These are phyloP conservation scores for Dicranocentrus wangi DNA, from an alignment of 2,888 invertebrate species.

Conservation along the genomic window DNA sequence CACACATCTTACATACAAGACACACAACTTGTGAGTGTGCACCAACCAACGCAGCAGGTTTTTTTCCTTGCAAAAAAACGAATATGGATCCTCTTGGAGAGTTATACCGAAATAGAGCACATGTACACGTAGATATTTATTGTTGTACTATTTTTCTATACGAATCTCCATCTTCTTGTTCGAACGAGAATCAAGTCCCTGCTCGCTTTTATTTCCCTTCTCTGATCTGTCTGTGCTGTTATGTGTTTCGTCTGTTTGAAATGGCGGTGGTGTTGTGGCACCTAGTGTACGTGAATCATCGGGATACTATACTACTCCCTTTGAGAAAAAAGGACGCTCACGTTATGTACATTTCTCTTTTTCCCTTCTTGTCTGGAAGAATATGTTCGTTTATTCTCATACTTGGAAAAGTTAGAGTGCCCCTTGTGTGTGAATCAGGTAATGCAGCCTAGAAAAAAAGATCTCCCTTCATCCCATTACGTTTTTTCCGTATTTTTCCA, in stretches of 20 bases:
- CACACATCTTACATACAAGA: constrained; percentile 1
- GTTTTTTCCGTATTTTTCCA: constrained; percentile 6
- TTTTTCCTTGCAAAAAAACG: constrained; percentile 6
- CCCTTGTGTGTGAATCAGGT: too few relatives aligned
- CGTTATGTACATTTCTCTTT: too few relatives aligned
- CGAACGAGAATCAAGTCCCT: constrained; percentile 36
- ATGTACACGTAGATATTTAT: constrained; percentile 24
- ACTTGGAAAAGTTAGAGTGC: too few relatives aligned
- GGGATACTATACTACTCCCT: too few relatives aligned
- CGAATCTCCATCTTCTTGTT: constrained; percentile 34
- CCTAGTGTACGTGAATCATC: too few relatives aligned
- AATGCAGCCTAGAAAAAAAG: not conserved
- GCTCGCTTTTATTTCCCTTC: constrained; percentile 18
- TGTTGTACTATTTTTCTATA: constrained; percentile 27
- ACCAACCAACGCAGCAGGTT: constrained; percentile 53
- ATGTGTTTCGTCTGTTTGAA: too few relatives aligned
- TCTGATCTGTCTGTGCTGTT: constrained; percentile 4
- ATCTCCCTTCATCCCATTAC: not conserved
- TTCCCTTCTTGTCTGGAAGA: too few relatives aligned
- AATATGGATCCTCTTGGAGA: too few relatives aligned
- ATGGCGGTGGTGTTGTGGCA: too few relatives aligned
- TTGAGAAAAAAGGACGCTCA: too few relatives aligned
- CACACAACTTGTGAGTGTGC: not conserved
- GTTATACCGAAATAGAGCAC: too few relatives aligned
- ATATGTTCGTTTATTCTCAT: too few relatives aligned